Evolutionary conservation across 2,797 vertebrate species (phyloP), one percentile per base, ranked within the genome.

Genomic region (Gouania willdenowi): DNA sequence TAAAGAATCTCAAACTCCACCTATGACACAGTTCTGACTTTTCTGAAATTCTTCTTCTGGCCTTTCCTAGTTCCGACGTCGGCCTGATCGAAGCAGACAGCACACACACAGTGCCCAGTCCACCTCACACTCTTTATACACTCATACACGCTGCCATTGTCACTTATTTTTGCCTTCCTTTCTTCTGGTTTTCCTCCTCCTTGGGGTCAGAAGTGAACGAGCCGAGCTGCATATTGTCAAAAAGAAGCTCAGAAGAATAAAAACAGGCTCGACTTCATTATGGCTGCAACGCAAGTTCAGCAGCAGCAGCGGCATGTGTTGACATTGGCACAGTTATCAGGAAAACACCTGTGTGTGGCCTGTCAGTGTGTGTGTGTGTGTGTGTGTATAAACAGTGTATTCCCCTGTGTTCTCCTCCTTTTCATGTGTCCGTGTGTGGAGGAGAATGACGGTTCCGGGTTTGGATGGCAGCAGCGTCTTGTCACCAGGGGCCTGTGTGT

Each of bases 241-340:
- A 43, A 57, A 64, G 50, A 37, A 72, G 35, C 60, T 73, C 60
- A 38, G 62, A 63, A 61, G 58, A 72, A 60, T 66, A 45, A 66
- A 58, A 26, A 20, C 44, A 25, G 49, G 36, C 64, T 72, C 46
- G 42, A 74, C 54, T 82, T 83, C 69, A 76, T 84, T 82, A 79
- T 58, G 75, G 77, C 47, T 77, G 30, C 63, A 54, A 48, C 71
- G 72, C 32, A 75, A 75, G 68, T 60, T 30, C 58, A 72, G 63
- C 69, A 65, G 59, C 78, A 66, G 48, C 43, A 13, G 59, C 78
- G 66, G 48, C 43, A 13, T 70, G 62, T 77, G 71, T 74, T 82
- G 83, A 79, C 83, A 79, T 61, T 77, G 77, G 83, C 77, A 79
- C 52, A 58, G 69, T 68, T 79, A 79, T 68, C 65, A 58, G 20